A percentile compares a stretch with the other conserved stretches of the same genome.
Conservation (phyloP, 1,140 invertebrate species). For the Hesperophylax magnus region DNA sequence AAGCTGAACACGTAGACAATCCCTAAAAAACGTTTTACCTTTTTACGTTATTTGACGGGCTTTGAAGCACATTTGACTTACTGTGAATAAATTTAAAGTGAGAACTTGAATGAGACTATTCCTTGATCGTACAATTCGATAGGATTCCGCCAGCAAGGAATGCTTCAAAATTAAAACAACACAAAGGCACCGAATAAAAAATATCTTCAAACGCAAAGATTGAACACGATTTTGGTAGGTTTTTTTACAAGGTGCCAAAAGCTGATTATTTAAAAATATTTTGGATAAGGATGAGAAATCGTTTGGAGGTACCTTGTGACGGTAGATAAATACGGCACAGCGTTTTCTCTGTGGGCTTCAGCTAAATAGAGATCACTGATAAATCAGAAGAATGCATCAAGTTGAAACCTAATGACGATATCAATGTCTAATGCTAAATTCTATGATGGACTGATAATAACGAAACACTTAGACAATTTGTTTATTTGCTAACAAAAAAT, state of each 20-base stretch:
- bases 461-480: conserved; percentile 17
- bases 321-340: conserved; percentile 11
- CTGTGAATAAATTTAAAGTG: neutral
- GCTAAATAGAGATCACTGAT: conserved; percentile 38
- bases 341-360: conserved; percentile 3
- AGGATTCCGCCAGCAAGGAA: neutral
- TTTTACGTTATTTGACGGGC: neutral
- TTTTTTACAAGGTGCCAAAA: neutral
- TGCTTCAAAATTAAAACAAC: neutral
- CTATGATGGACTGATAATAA: conserved; percentile 9
- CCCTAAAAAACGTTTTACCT: neutral
- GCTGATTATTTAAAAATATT: neutral
- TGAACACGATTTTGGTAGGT: neutral
- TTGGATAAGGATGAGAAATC: conserved; percentile 13
- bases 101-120: neutral
- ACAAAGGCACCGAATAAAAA: neutral
- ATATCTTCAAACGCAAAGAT: neutral
- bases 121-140: neutral
- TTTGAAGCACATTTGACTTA: neutral
- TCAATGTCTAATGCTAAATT: conserved; percentile 30
- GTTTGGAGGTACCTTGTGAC: conserved; percentile 13
- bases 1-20: too few relatives aligned
- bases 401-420: conserved; percentile 27
- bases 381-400: conserved; percentile 20
- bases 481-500: neutral